Base-by-base conservation (phyloP, 1,140 invertebrate species). In the Drosophila insularis region DNA sequence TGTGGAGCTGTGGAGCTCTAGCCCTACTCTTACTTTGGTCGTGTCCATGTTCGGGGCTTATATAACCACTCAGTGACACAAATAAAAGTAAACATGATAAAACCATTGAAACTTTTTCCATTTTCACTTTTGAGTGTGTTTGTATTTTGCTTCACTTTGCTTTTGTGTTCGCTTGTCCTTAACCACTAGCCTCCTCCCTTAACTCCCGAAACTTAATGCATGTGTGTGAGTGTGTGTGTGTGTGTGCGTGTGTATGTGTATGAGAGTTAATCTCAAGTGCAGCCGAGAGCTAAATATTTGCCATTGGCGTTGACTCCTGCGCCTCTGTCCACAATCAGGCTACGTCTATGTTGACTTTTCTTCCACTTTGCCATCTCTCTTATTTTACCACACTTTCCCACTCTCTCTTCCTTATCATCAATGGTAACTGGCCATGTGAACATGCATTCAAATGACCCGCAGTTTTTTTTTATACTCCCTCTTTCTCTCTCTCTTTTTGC, bases 21-120 rank as follows among this genome's bases (percentile, higher is more conserved):
- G 27, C 27, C 27, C 4, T 43, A 23, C 35, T 71, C 39, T 50
- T 59, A 40, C 73, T 68, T 59, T 70, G 53, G 63, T 14, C 40
- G 11, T 56, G 53, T 50, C 32, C 55, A 31, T 32, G 32, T 58
- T 31, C 63, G 68, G 59, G 43, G 84, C 82, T 87, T 87, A 89
- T 87, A 87, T 76, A 87, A 87, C 80, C 82, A 87, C 82, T 87
- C 84, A 87, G 82, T 87, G 82, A 87, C 82, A 87, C 82, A 87
- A 87, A 87, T 87, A 87, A 89, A 87, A 87, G 82, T 87, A 87
- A 87, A 87, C 82, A 87, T 84, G 82, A 87, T 84, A 87, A 87
- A 89, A 87, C 84, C 82, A 89, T 89, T 87, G 84, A 89, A 87
- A 87, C 82, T 87, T 87, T 86, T 87, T 87, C 82, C 82, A 87